Evolutionary conservation across 1,140 invertebrate species (phyloP).

Genomic region (Drosophila bocki): DNA sequence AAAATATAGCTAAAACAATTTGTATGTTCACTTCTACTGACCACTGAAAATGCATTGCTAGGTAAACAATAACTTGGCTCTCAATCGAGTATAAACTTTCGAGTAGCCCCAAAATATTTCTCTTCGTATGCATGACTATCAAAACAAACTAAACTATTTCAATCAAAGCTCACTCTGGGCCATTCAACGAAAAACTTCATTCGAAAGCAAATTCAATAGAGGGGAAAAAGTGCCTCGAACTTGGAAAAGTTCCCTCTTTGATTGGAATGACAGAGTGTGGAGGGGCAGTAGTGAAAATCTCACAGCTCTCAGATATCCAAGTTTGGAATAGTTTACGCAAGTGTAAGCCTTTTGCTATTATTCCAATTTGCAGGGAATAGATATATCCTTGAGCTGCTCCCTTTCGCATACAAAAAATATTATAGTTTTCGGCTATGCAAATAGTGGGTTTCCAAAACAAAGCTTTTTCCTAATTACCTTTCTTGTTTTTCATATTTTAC

Average conservation of each 20-base stretch:
- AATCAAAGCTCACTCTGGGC: conserved; percentile 47
- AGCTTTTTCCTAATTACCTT: conserved; percentile 12
- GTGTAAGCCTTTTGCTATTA: conserved; percentile 23
- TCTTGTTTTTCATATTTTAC: conserved; percentile 4
- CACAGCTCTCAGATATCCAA: conserved; percentile 23
- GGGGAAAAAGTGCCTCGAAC: conserved; percentile 39
- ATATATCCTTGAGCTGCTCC: background rate
- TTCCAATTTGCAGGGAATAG: conserved; percentile 1
- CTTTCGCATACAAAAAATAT: conserved; percentile 1
- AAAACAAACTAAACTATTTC: conserved; percentile 60
- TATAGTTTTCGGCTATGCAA: conserved; percentile 7
- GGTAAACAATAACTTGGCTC: conserved; percentile 18
- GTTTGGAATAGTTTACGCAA: conserved; percentile 39
- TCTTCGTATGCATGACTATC: conserved; percentile 39
- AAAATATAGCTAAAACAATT: background rate
- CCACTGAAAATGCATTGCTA: background rate
- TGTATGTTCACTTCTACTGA: background rate
- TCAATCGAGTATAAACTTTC: conserved; percentile 16
- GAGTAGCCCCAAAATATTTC: conserved; percentile 19
- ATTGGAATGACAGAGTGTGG: conserved; percentile 14
- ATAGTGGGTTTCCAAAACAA: background rate
- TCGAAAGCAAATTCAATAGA: conserved; percentile 48
- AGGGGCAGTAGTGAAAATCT: conserved; percentile 2
- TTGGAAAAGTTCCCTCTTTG: conserved; percentile 40
- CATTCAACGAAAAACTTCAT: conserved; percentile 33